Conservation (phyloP, 2,797 vertebrate species). For the Micromesistius poutassou region DNA sequence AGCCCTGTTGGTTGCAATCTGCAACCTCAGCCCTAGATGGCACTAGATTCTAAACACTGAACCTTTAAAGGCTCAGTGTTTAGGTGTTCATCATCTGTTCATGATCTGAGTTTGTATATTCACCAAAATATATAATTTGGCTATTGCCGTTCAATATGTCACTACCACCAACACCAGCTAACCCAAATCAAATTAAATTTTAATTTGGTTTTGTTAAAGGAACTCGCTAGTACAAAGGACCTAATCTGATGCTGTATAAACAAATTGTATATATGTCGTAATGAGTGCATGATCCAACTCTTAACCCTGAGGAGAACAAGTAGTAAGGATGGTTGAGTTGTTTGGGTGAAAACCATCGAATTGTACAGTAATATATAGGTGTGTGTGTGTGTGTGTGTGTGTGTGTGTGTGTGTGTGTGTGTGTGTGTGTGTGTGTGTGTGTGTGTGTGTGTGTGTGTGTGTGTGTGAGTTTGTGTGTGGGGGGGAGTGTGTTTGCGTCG, state of each 20-base stretch:
- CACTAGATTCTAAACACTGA: too few relatives aligned
- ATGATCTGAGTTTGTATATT: neutral
- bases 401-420: constrained; percentile 43
- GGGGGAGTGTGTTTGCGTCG: constrained; percentile 38
- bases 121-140: neutral
- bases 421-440: constrained; percentile 43
- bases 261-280: constrained; percentile 36
- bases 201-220: neutral
- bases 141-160: neutral
- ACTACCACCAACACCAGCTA: constrained; percentile 27
- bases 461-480: constrained; percentile 35
- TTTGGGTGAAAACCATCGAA: constrained; percentile 45
- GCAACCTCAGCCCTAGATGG: too few relatives aligned
- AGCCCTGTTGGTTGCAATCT: too few relatives aligned
- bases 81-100: too few relatives aligned
- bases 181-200: neutral
- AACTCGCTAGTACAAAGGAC: constrained; percentile 14
- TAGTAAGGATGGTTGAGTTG: constrained; percentile 49
- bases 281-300: constrained; percentile 36
- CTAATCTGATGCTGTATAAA: constrained; percentile 27
- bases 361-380: constrained; percentile 40
- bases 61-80: too few relatives aligned
- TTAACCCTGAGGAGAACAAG: constrained; percentile 44
- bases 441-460: constrained; percentile 34
- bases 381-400: constrained; percentile 13